Evolutionary conservation across 2,888 invertebrate genomes (phyloP), one percentile per base, ranked within the genome.

Genomic region (Drosophila borealis): DNA sequence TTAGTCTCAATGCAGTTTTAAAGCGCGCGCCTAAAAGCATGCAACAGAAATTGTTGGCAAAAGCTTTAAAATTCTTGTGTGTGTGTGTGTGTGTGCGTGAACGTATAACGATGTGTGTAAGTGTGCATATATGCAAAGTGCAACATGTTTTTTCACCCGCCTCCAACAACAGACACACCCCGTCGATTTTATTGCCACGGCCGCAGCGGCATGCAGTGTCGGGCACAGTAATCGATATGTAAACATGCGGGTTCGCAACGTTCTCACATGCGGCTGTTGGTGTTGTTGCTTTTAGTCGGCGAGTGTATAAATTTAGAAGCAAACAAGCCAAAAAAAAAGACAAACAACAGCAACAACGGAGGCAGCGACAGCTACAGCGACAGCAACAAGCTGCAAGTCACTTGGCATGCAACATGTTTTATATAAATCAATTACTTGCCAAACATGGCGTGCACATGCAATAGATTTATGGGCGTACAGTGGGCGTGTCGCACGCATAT

Each of bases 361-460:
- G 39, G 44, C 51, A 60, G 21, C 54, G 11, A 62, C 67, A 55
- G 60, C 44, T 8, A 56, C 62, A 64, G 48, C 67, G 60, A 61
- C 59, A 63, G 68, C 82, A 88, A 79, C 86, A 78, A 74, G 78
- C 86, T 87, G 78, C 70, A 77, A 74, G 71, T 66, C 46, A 46
- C 67, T 66, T 83, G 81, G 72, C 81, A 71, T 88, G 89, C 84
- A 87, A 84, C 80, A 87, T 87, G 82, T 81, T 88, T 88, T 81
- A 89, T 78, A 81, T 89, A 89, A 89, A 89, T 86, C 86, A 89
- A 89, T 86, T 86, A 86, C 85, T 77, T 84, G 80, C 70, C 80
- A 80, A 84, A 86, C 88, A 86, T 70, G 83, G 70, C 68, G 78
- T 65, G 55, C 65, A 60, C 53, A 63, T 48, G 54, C 61, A 59